Evolutionary conservation across 1,140 invertebrate genomes (phyloP).

Genomic region (Cherax destructor): DNA sequence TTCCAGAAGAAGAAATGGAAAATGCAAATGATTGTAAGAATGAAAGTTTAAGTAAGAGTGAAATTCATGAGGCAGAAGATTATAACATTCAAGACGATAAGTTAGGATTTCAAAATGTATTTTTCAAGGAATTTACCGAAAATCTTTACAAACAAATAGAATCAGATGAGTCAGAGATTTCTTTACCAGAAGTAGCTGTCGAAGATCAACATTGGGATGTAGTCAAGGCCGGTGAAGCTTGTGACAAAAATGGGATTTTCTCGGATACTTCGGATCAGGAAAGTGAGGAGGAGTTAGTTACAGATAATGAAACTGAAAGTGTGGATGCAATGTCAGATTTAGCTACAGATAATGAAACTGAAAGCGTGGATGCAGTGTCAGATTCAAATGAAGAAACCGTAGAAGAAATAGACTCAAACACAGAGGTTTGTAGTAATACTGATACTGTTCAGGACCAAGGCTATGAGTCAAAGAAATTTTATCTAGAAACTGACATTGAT

Average conservation of each 20-base stretch:
- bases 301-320: not conserved
- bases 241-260: not conserved
- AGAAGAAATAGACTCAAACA: not conserved
- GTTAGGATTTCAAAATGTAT: not conserved
- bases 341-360: not conserved
- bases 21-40: not conserved
- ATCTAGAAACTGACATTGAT: not conserved
- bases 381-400: not conserved
- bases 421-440: not conserved
- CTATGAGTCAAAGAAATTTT: not conserved
- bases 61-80: not conserved
- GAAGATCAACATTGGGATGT: conserved; percentile 27
- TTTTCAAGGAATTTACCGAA: conserved; percentile 48
- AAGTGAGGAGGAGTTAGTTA: not conserved
- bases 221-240: conserved; percentile 11
- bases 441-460: not conserved
- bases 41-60: not conserved
- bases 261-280: not conserved
- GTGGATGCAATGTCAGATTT: not conserved
- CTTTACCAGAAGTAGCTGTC: conserved; percentile 26
- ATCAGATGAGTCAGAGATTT: conserved; percentile 35
- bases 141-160: conserved; percentile 53
- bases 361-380: not conserved
- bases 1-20: not conserved
- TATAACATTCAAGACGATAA: too few species aligned